Evolutionary conservation across 2,888 invertebrate genomes (phyloP).

Genomic region (Acleris laterana): DNA sequence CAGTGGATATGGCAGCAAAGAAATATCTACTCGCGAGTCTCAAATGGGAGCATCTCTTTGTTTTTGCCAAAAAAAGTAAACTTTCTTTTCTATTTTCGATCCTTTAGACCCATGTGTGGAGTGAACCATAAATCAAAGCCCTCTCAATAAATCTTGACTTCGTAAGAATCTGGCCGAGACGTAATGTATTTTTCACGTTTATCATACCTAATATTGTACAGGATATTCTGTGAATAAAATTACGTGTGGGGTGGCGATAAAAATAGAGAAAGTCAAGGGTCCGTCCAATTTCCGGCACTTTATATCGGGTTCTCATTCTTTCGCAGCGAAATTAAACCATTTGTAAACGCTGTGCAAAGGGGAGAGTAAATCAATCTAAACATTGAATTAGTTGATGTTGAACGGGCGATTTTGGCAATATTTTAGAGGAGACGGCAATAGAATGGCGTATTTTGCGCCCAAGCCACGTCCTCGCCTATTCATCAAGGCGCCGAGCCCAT

Average conservation of each 20-base stretch:
- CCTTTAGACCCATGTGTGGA: constrained; percentile 74
- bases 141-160: constrained; percentile 77
- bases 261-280: constrained; percentile 17
- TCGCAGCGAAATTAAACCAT: constrained; percentile 71
- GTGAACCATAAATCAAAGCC: constrained; percentile 77
- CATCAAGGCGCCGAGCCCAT: constrained; percentile 77
- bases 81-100: constrained; percentile 74
- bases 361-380: constrained; percentile 76
- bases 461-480: constrained; percentile 75
- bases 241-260: constrained; percentile 19
- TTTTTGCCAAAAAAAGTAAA: constrained; percentile 67
- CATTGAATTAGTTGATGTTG: constrained; percentile 79
- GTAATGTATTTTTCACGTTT: constrained; percentile 41
- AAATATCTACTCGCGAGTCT: constrained; percentile 50
- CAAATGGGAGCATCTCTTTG: constrained; percentile 61
- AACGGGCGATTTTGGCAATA: constrained; percentile 76
- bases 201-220: constrained; percentile 37
- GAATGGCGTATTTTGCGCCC: constrained; percentile 74
- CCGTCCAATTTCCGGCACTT: constrained; percentile 29
- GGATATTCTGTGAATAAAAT: constrained; percentile 32
- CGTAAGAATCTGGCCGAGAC: constrained; percentile 66
- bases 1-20: constrained; percentile 22
- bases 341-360: constrained; percentile 64
- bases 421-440: constrained; percentile 72
- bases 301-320: constrained; percentile 52